These are phyloP conservation scores for Orussus abietinus DNA, from an alignment of 1,140 invertebrate genomes.

Conservation along the genomic window DNA sequence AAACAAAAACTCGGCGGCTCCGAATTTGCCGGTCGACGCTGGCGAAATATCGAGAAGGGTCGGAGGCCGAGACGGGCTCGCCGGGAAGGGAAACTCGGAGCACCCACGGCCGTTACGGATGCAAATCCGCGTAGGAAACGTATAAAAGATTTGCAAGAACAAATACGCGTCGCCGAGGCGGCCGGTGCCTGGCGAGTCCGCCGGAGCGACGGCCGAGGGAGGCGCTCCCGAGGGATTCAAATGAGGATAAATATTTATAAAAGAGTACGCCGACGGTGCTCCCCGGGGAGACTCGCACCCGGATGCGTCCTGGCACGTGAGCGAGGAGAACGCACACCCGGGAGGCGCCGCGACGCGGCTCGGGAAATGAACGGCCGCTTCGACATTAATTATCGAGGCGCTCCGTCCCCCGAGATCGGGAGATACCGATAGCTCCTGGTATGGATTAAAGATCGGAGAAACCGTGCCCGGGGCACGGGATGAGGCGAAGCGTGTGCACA, in stretches of 20 bases:
- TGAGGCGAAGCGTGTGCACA: no score
- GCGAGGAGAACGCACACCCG: no score
- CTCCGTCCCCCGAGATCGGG: no score
- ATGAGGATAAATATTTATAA: slow-evolving; percentile 52
- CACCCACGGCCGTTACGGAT: slow-evolving; percentile 34
- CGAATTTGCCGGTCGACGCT: no score
- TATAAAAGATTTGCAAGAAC: slow-evolving; percentile 46
- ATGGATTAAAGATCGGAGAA: no score
- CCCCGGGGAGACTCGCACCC: no score
- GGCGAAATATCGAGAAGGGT: slow-evolving; percentile 19
- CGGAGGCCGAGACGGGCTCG: slow-evolving; percentile 19
- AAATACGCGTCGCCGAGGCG: slow-evolving; percentile 31
- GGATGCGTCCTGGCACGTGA: no score
- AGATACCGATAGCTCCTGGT: no score
- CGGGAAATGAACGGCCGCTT: no score
- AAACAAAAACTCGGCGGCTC: neutral
- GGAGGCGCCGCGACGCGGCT: no score
- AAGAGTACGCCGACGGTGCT: slow-evolving; percentile 34
- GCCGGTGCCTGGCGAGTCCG: slow-evolving; percentile 9
- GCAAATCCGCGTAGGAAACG: slow-evolving; percentile 42
- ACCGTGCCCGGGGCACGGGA: no score
- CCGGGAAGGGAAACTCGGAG: slow-evolving; percentile 18
- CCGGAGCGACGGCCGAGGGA: neutral
- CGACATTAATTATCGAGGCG: no score
- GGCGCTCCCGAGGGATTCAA: slow-evolving; percentile 37